phyloP scores from a whole-genome alignment of 2,113 vertebrate genomes.

The Dascyllus trimaculatus region DNA sequence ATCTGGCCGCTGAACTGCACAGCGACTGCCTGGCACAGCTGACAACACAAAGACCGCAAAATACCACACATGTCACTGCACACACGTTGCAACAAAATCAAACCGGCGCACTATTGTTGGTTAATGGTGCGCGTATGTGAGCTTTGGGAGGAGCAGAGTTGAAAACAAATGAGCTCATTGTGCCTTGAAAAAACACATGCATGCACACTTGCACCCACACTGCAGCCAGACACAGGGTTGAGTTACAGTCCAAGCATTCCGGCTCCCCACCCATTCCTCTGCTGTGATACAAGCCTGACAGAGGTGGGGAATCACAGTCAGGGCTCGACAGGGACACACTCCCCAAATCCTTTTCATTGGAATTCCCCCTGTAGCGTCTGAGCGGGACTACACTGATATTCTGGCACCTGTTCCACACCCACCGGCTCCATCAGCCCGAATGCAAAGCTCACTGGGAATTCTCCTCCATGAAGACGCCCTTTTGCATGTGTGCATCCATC shows the following conservation, averaged over 20 bases:
- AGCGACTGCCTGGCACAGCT: slow-evolving; percentile 44
- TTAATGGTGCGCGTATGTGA: slow-evolving; percentile 44
- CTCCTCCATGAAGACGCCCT: slow-evolving; percentile 42
- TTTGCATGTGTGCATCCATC: slow-evolving; percentile 8
- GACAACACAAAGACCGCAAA: slow-evolving; percentile 52
- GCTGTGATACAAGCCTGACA: slow-evolving; percentile 31
- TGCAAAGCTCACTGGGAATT: slow-evolving; percentile 48
- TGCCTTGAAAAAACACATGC: slow-evolving; percentile 67
- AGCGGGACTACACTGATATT: slow-evolving; percentile 21
- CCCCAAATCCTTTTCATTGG: slow-evolving; percentile 49
- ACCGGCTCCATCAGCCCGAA: slow-evolving; percentile 31
- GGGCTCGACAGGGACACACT: slow-evolving; percentile 31
- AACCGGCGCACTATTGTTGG: slow-evolving; percentile 33
- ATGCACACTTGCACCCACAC: slow-evolving; percentile 77
- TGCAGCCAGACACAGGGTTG: slow-evolving; percentile 65
- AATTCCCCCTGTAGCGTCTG: slow-evolving; percentile 50
- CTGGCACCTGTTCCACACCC: slow-evolving; percentile 71
- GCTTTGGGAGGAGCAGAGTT: slow-evolving; percentile 30
- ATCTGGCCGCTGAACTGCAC: slow-evolving; percentile 56
- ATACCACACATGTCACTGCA: slow-evolving; percentile 62
- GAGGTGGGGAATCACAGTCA: slow-evolving; percentile 39
- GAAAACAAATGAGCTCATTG: slow-evolving; percentile 77
- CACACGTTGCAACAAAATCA: slow-evolving; percentile 36
- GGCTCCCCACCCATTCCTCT: slow-evolving; percentile 58
- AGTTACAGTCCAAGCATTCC: slow-evolving; percentile 72